These are phyloP conservation scores for Sitodiplosis mosellana DNA, from an alignment of 1,140 invertebrate genomes.

Conservation along the genomic window DNA sequence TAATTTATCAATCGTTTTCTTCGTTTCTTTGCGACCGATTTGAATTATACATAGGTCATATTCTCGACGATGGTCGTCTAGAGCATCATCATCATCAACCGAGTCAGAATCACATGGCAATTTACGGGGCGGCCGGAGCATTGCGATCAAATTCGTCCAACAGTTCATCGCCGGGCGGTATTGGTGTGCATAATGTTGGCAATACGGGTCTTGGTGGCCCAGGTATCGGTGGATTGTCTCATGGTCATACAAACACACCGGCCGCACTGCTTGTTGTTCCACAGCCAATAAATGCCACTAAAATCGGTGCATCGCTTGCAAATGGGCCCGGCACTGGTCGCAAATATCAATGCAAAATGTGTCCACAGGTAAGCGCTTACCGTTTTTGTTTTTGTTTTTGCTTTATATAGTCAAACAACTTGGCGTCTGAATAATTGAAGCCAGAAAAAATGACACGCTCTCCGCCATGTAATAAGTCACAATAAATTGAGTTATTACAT, in stretches of 20 bases:
- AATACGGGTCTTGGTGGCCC: neutral
- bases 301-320: slow-evolving; percentile 31
- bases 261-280: slow-evolving; percentile 66
- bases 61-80: slow-evolving; percentile 24
- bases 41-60: slow-evolving; percentile 14
- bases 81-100: slow-evolving; percentile 17
- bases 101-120: slow-evolving; percentile 10
- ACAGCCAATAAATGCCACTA: slow-evolving; percentile 70
- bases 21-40: no score
- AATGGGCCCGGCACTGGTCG: slow-evolving; percentile 38
- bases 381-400: neutral
- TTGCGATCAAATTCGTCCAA: slow-evolving; percentile 3
- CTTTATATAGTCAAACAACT: neutral
- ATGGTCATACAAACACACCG: slow-evolving; percentile 24
- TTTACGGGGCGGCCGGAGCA: slow-evolving; percentile 7
- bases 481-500: no score
- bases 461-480: no score
- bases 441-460: no score
- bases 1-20: no score
- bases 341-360: slow-evolving; percentile 98
- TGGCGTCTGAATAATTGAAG: no score
- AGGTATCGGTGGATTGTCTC: slow-evolving; percentile 1
- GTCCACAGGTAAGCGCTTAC: slow-evolving; percentile 68
- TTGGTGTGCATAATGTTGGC: neutral
- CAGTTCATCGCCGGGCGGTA: slow-evolving; percentile 5